Evolutionary conservation across 2,113 vertebrate genomes (phyloP).

Genomic region (Phodopus roborovskii): DNA sequence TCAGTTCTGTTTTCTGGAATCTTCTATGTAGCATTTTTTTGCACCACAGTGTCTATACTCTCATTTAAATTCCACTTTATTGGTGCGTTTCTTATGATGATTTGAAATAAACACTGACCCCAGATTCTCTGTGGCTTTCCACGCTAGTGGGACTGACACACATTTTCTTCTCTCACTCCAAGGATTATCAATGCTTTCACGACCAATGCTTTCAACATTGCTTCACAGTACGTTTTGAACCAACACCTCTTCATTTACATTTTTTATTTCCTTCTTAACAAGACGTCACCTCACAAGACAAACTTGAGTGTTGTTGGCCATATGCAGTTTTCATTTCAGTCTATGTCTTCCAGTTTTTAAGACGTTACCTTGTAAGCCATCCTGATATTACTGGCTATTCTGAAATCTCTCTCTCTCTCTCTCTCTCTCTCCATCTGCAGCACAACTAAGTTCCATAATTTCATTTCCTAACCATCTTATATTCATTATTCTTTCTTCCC

Average conservation of each 20-base stretch:
- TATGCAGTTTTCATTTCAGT: neutral
- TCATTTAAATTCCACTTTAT: neutral
- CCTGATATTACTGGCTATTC: neutral
- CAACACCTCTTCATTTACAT: neutral
- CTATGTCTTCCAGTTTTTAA: neutral
- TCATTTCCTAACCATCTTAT: slow-evolving; percentile 13
- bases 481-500: neutral
- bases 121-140: neutral
- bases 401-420: neutral
- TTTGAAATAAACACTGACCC: neutral
- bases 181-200: neutral
- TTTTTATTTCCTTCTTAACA: neutral
- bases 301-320: neutral
- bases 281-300: neutral
- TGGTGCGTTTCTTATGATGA: neutral
- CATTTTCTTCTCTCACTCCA: neutral
- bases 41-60: neutral
- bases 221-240: neutral
- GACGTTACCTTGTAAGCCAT: neutral
- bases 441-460: neutral
- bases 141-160: neutral
- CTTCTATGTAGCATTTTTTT: neutral
- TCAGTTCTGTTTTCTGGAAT: neutral
- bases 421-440: neutral
- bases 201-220: neutral